Conservation (phyloP, 2,113 vertebrate genomes). For the Oreochromis aureus region DNA sequence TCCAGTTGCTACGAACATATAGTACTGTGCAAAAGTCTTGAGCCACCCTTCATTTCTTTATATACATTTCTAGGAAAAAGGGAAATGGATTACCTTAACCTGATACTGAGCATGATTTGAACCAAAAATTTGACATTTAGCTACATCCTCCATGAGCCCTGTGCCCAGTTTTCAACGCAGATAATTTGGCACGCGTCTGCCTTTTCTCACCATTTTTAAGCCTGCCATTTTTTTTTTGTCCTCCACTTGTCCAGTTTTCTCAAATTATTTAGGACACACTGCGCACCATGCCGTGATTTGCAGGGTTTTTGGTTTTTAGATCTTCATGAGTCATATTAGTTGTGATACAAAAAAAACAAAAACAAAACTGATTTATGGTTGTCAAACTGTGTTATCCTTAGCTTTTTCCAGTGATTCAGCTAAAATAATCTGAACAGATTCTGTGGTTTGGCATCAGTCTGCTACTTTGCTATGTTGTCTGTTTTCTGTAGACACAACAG, state of each 20-base stretch:
- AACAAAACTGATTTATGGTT: neutral
- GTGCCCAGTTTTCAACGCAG: neutral
- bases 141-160: neutral
- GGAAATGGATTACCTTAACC: neutral
- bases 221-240: neutral
- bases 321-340: too few species aligned
- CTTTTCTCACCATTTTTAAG: too few species aligned
- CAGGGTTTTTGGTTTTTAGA: too few species aligned
- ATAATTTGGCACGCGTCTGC: neutral
- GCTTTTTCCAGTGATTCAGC: neutral
- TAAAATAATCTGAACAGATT: neutral
- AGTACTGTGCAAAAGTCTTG: neutral
- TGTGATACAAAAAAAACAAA: too few species aligned
- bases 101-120: too few species aligned
- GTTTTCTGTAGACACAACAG: neutral
- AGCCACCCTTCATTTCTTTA: neutral
- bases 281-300: too few species aligned
- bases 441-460: neutral
- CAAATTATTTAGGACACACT: too few species aligned
- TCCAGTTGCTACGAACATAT: neutral
- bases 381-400: neutral
- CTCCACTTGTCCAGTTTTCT: too few species aligned
- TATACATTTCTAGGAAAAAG: neutral
- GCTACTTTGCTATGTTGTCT: neutral
- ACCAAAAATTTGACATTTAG: neutral